These are phyloP conservation scores for Cerastoderma edule DNA, from an alignment of 2,888 invertebrate genomes.

Conservation along the genomic window DNA sequence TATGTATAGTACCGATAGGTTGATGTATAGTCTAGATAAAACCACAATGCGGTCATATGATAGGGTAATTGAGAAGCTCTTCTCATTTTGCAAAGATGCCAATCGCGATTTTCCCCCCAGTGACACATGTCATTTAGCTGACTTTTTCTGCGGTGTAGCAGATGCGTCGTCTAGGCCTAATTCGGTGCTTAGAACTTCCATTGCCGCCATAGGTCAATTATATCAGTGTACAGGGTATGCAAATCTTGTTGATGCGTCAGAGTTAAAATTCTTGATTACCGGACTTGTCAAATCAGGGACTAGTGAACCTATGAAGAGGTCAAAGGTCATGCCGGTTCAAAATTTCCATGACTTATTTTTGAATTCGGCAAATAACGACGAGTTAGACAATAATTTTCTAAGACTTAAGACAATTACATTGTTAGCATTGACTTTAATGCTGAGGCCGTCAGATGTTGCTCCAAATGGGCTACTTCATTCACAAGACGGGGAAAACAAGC, in stretches of 20 bases:
- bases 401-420: constrained; percentile 6
- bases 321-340: not conserved
- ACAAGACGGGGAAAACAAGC: not conserved
- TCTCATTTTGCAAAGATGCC: not conserved
- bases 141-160: not conserved
- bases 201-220: not conserved
- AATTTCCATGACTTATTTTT: not conserved
- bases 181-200: not conserved
- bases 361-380: not conserved
- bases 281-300: constrained; percentile 14
- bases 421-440: constrained; percentile 13
- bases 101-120: not conserved
- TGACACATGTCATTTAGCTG: not conserved
- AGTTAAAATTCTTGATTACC: not conserved
- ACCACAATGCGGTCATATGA: constrained; percentile 18
- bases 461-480: not conserved
- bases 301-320: not conserved
- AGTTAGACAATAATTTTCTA: not conserved
- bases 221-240: not conserved
- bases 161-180: constrained; percentile 10
- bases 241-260: not conserved
- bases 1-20: not conserved
- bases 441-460: constrained; percentile 12
- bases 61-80: not conserved
- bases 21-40: not conserved